Percentiles rank a stretch among this genome's conserved stretches.
Conservation (phyloP, 2,888 invertebrate species). For the Ophioninae sp. region DNA sequence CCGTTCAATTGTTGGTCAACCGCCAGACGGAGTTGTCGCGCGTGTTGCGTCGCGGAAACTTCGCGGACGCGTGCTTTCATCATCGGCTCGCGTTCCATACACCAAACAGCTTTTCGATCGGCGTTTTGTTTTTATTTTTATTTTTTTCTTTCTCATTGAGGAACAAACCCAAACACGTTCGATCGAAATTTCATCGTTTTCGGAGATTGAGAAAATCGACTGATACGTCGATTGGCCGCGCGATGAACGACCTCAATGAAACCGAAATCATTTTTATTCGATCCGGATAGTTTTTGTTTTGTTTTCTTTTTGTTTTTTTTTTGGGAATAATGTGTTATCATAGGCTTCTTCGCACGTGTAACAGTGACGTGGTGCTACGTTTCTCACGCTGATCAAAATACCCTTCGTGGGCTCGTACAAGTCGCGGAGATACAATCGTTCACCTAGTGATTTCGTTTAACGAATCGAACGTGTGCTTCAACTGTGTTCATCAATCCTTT, state of each 20-base stretch:
- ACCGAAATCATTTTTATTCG: conserved; percentile 4
- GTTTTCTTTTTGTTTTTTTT: conserved; percentile 2
- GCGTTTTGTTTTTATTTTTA: too few species aligned
- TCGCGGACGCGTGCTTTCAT: conserved; percentile 16
- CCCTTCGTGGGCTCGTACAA: conserved; percentile 5
- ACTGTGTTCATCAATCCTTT: conserved; percentile 5
- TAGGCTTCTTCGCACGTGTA: conserved; percentile 52
- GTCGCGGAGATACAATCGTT: conserved; percentile 3
- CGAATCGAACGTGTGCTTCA: conserved; percentile 20
- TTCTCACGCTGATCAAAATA: conserved; percentile 60
- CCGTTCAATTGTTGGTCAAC: conserved; percentile 75
- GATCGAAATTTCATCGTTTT: too few species aligned
- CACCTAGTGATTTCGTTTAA: background rate
- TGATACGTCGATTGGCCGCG: too few species aligned
- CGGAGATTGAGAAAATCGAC: too few species aligned
- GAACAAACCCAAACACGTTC: too few species aligned
- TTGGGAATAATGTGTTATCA: conserved; percentile 57
- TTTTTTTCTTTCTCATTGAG: too few species aligned
- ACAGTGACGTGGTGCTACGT: conserved; percentile 71
- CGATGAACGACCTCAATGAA: background rate
- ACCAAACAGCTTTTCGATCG: background rate
- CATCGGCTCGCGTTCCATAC: background rate
- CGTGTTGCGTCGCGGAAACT: conserved; percentile 62
- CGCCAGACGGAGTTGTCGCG: conserved; percentile 72
- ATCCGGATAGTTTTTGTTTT: background rate